Evolutionary conservation across 2,797 vertebrate genomes (phyloP).

Genomic region (Otolemur crassicaudatus): DNA sequence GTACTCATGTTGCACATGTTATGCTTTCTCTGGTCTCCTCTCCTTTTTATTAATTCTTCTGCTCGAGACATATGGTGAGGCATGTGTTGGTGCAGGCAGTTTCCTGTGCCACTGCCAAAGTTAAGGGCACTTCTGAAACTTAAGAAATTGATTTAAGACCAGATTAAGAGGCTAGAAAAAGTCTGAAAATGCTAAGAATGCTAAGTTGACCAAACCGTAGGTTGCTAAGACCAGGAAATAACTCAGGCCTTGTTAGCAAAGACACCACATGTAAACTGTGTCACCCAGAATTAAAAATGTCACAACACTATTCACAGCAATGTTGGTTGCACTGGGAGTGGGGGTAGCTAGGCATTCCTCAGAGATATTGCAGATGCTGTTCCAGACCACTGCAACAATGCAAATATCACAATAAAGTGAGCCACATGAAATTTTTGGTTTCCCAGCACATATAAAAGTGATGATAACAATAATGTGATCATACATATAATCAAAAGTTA

Average conservation of each 20-base stretch:
- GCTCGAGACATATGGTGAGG: constrained; percentile 59
- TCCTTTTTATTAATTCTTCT: constrained; percentile 57
- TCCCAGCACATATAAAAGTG: not conserved
- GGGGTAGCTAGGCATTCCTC: not conserved
- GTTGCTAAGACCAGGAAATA: constrained; percentile 33
- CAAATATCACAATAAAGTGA: not conserved
- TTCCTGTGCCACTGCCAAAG: constrained; percentile 23
- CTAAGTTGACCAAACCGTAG: not conserved
- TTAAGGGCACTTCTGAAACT: constrained; percentile 56
- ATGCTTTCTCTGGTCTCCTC: not conserved
- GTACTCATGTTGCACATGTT: not conserved
- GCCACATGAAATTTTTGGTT: not conserved
- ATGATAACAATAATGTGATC: too few species aligned
- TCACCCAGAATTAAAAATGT: constrained; percentile 15
- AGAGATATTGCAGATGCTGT: not conserved
- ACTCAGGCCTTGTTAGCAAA: not conserved
- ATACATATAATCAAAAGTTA: too few species aligned
- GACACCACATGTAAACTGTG: not conserved
- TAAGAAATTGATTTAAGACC: constrained; percentile 38
- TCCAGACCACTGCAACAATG: not conserved
- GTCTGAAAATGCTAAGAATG: constrained; percentile 17
- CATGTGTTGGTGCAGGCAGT: not conserved
- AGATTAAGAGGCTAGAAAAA: constrained; percentile 25
- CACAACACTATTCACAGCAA: not conserved
- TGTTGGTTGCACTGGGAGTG: not conserved